phyloP scores from a whole-genome alignment of 2,113 vertebrate genomes.

The Caranx ignobilis region DNA sequence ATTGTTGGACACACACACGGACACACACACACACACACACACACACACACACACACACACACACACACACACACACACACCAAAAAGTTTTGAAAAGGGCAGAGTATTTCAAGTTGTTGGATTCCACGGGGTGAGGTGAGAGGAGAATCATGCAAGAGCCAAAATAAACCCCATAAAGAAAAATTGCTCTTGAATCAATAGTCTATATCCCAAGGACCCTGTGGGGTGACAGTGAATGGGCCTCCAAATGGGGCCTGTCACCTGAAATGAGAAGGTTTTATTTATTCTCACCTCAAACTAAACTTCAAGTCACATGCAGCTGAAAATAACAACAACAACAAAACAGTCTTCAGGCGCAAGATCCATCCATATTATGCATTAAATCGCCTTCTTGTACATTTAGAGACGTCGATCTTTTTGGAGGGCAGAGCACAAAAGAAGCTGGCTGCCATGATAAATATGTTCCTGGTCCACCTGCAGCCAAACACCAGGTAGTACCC shows the following conservation, averaged over 20 bases:
- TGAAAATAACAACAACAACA: not conserved
- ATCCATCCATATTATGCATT: conserved; percentile 7
- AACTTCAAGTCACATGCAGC: conserved; percentile 23
- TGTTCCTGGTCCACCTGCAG: conserved; percentile 13
- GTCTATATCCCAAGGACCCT: conserved; percentile 2
- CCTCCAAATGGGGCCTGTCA: conserved; percentile 17
- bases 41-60: not conserved
- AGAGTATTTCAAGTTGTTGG: not conserved
- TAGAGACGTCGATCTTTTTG: conserved; percentile 12
- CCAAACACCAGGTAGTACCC: not conserved
- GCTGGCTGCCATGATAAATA: conserved; percentile 12
- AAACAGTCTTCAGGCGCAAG: not conserved
- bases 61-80: not conserved
- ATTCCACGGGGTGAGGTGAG: not conserved
- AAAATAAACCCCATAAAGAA: conserved; percentile 17
- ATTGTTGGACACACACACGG: conserved; percentile 1
- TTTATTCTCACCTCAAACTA: conserved; percentile 27
- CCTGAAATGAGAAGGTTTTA: conserved; percentile 19
- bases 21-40: not conserved
- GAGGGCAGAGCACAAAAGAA: conserved; percentile 28
- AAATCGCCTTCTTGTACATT: conserved; percentile 30
- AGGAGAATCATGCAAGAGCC: not conserved
- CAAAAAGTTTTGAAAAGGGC: conserved; percentile 9
- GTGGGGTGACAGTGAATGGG: conserved; percentile 5
- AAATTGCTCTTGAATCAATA: conserved; percentile 23